Conservation (phyloP, 2,888 invertebrate species). For the Strigamia transsilvanica region DNA sequence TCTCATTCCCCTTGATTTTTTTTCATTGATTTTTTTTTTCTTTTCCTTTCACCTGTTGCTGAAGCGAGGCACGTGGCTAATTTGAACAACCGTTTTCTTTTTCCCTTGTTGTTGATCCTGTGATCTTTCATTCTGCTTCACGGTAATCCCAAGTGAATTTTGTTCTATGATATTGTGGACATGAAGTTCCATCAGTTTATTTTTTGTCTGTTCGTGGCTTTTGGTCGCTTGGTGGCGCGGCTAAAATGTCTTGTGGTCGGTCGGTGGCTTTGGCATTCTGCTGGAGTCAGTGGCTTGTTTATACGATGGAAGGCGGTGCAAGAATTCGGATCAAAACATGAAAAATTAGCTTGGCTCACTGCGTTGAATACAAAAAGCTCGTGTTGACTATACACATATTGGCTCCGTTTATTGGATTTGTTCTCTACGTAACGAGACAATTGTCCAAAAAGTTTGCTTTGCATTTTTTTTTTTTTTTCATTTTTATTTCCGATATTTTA, state of each 20-base stretch:
- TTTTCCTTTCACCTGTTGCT: neutral
- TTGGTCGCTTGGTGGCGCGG: constrained; percentile 8
- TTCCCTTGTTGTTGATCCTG: neutral
- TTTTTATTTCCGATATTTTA: neutral
- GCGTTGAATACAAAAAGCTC: constrained; percentile 1
- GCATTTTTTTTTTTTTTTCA: neutral
- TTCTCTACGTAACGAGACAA: constrained; percentile 2
- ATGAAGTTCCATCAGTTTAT: constrained; percentile 8
- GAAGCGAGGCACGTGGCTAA: constrained; percentile 8
- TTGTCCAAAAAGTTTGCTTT: neutral
- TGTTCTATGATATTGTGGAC: constrained; percentile 8
- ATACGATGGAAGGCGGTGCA: constrained; percentile 2
- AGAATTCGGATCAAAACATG: constrained; percentile 8
- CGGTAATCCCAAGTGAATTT: constrained; percentile 1
- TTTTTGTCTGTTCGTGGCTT: neutral
- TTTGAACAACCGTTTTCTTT: constrained; percentile 2
- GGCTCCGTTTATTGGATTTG: constrained; percentile 2
- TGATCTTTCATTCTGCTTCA: constrained; percentile 8
- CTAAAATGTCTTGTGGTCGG: constrained; percentile 8
- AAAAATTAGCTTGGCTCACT: constrained; percentile 8
- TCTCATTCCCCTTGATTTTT: constrained; percentile 2
- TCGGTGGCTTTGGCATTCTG: constrained; percentile 8
- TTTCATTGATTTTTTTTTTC: constrained; percentile 1
- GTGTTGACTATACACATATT: constrained; percentile 2
- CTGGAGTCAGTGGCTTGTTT: constrained; percentile 8